Base-by-base conservation (phyloP, 2,888 invertebrate species). In the Agonopterix alstromeriana region DNA sequence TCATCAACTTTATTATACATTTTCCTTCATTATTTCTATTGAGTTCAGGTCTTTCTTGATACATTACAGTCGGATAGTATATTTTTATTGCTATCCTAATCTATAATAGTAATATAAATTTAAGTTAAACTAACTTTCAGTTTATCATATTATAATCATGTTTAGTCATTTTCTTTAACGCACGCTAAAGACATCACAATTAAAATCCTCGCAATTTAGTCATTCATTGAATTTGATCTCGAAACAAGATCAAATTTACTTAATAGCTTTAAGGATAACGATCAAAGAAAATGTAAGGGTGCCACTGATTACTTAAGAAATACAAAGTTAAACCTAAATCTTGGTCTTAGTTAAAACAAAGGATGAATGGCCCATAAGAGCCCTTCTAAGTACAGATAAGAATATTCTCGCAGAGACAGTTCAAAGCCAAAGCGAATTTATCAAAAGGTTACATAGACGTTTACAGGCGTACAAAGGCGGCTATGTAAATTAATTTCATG, bases 401-500 rank as follows among this genome's bases (percentile, higher is more conserved):
- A 73, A 67, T 68, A 65, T 57, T 56, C 54, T 54, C 54, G 57
- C 48, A 60, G 60, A 53, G 59, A 64, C 65, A 64, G 52, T 57
- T 59, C 56, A 60, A 68, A 67, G 67, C 53, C 62, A 63, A 55
- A 51, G 63, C 53, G 63, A 72, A 72, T 78, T 77, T 72, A 76
- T 80, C 76, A 77, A 77, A 81, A 77, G 76, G 63, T 64, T 67
- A 60, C 67, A 54, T 58, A 62, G 59, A 57, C 53, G 55, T 55
- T 63, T 56, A 53, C 53, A 38, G 46, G 55, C 52, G 59, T 65
- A 81, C 77, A 82, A 79, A 77, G 65, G 71, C 58, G 69, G 60
- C 73, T 73, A 78, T 81, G 82, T 73, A 82, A 84, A 85, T 85
- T 82, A 81, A 82, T 79, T 82, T 77, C 73, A 66, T 62, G 61